These are phyloP conservation scores for Echiichthys vipera DNA, from an alignment of 2,797 vertebrate genomes.

Conservation along the genomic window DNA sequence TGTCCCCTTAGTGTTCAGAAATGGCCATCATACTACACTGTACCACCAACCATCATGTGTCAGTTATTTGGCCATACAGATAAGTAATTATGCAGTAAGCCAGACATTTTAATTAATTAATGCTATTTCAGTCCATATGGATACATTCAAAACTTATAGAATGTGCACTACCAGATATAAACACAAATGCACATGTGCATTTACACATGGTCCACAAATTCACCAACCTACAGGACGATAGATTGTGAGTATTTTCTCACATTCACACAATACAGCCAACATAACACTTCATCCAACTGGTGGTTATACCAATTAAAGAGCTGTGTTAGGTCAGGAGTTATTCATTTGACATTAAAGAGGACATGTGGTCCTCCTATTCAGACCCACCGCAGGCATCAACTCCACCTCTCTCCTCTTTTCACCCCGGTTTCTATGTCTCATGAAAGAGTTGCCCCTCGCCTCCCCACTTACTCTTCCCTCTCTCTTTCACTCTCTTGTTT, in stretches of 20 bases:
- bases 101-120: not conserved
- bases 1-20: not conserved
- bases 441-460: slow-evolving; percentile 64
- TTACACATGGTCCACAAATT: not conserved
- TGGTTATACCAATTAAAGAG: slow-evolving; percentile 80
- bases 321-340: slow-evolving; percentile 82
- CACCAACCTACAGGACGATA: not conserved
- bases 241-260: slow-evolving; percentile 14
- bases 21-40: not conserved
- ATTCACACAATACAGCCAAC: slow-evolving; percentile 15
- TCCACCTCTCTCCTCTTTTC: slow-evolving; percentile 53
- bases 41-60: not conserved
- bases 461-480: slow-evolving; percentile 35
- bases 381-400: slow-evolving; percentile 67
- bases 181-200: not conserved
- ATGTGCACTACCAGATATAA: not conserved
- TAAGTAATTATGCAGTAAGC: not conserved
- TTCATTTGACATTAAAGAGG: slow-evolving; percentile 75
- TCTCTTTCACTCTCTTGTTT: slow-evolving; percentile 59
- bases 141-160: not conserved
- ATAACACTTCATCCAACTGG: slow-evolving; percentile 36
- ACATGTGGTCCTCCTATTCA: slow-evolving; percentile 76
- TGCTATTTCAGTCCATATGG: not conserved
- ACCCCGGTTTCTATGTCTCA: slow-evolving; percentile 65
- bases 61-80: not conserved